Base-by-base conservation (phyloP, 2,888 invertebrate species). In the Lagria hirta region DNA sequence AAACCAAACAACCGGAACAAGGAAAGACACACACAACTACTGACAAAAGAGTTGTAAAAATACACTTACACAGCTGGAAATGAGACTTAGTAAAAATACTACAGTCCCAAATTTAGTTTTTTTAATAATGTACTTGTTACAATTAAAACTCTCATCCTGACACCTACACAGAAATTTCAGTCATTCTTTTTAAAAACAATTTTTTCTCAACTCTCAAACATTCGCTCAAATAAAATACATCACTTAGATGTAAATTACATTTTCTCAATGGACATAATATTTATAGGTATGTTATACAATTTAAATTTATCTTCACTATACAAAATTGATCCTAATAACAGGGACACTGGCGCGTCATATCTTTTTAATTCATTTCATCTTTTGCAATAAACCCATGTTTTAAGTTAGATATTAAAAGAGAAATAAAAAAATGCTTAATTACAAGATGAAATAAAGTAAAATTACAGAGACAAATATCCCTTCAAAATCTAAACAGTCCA, bases 301-400 rank as follows among this genome's bases (percentile, higher is more conserved):
- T 66, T 65, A 63, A 58, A 62, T 58, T 61, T 57, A 62, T 62
- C 56, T 65, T 66, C 60, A 65, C 67, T 69, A 69, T 69, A 70
- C 70, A 70, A 70, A 70, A 70, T 69, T 70, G 68, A 66, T 69
- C 66, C 68, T 69, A 69, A 66, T 58, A 57, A 56, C n/a, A n/a
- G n/a, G n/a, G n/a, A n/a, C n/a, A n/a, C n/a, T n/a, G n/a, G n/a
- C n/a, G n/a, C n/a, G n/a, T n/a, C n/a, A n/a, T n/a, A n/a, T n/a
- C n/a, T n/a, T n/a, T n/a, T n/a, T n/a, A n/a, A n/a, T n/a, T n/a
- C n/a, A n/a, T n/a, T n/a, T n/a, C n/a, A n/a, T n/a, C n/a, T n/a
- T n/a, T n/a, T n/a, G n/a, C n/a, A n/a, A n/a, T n/a, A n/a, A n/a
- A n/a, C n/a, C n/a, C n/a, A n/a, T n/a, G n/a, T n/a, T n/a, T n/a